Conservation (phyloP, 2,888 invertebrate genomes). For the Oligia latruncula region DNA sequence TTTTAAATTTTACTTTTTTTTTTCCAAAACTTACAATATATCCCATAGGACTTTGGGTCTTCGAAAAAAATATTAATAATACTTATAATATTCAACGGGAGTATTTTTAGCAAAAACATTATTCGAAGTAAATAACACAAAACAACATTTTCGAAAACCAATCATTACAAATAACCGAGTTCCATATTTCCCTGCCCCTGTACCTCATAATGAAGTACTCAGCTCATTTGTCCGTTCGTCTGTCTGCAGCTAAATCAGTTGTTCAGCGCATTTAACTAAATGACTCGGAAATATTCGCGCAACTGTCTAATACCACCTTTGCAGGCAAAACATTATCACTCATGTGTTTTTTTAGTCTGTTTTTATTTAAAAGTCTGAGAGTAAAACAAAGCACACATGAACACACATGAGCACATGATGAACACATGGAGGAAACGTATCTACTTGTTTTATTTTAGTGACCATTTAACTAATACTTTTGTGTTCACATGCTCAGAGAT, state of each 20-base stretch:
- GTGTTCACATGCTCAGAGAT: not conserved
- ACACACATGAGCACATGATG: too few relatives aligned
- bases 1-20: not conserved
- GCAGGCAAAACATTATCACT: constrained; percentile 29
- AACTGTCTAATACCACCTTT: constrained; percentile 39
- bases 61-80: not conserved
- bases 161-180: not conserved
- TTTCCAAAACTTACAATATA: not conserved
- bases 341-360: constrained; percentile 28
- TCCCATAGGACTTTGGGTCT: not conserved
- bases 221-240: constrained; percentile 76
- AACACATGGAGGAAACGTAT: not conserved
- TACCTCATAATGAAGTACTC: constrained; percentile 81
- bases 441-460: not conserved
- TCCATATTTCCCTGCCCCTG: constrained; percentile 59
- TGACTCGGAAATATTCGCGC: constrained; percentile 65
- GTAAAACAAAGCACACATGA: too few relatives aligned
- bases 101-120: not conserved
- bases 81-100: not conserved
- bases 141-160: not conserved
- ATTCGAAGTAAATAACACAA: not conserved
- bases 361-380: constrained; percentile 3
- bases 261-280: constrained; percentile 64
- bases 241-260: constrained; percentile 69
- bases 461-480: not conserved